These are phyloP conservation scores for Heliconius cydno DNA, from an alignment of 2,888 invertebrate species.

Conservation along the genomic window DNA sequence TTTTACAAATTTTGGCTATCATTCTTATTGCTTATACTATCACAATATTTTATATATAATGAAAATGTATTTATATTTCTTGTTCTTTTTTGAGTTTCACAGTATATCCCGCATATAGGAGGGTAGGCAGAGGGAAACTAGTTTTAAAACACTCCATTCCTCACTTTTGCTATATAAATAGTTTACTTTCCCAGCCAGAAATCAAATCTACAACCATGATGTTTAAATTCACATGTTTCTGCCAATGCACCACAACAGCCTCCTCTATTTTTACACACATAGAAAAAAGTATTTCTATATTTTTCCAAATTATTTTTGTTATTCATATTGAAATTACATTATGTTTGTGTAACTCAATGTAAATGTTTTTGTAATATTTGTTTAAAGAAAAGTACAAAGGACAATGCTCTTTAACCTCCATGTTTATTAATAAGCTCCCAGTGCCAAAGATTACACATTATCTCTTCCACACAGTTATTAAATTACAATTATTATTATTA, in stretches of 20 bases:
- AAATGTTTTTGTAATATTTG: slow-evolving; percentile 18
- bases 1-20: too few relatives aligned
- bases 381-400: slow-evolving; percentile 11
- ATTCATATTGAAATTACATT: background rate
- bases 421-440: slow-evolving; percentile 30
- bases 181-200: too few relatives aligned
- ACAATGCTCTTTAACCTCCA: slow-evolving; percentile 36
- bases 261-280: background rate
- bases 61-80: background rate
- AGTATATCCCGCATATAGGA: too few relatives aligned
- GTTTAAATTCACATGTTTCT: too few relatives aligned
- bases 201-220: too few relatives aligned
- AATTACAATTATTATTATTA: background rate
- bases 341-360: slow-evolving; percentile 10
- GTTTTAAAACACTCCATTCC: too few relatives aligned
- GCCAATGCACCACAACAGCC: too few relatives aligned
- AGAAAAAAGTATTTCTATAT: background rate
- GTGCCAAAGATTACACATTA: slow-evolving; percentile 32
- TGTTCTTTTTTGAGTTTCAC: too few relatives aligned
- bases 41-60: background rate
- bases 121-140: too few relatives aligned
- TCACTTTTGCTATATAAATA: too few relatives aligned
- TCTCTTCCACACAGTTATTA: background rate
- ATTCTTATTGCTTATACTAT: background rate
- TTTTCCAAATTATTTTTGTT: background rate